Base-by-base conservation (phyloP, 2,888 invertebrate genomes). In the Conchocele bisecta region DNA sequence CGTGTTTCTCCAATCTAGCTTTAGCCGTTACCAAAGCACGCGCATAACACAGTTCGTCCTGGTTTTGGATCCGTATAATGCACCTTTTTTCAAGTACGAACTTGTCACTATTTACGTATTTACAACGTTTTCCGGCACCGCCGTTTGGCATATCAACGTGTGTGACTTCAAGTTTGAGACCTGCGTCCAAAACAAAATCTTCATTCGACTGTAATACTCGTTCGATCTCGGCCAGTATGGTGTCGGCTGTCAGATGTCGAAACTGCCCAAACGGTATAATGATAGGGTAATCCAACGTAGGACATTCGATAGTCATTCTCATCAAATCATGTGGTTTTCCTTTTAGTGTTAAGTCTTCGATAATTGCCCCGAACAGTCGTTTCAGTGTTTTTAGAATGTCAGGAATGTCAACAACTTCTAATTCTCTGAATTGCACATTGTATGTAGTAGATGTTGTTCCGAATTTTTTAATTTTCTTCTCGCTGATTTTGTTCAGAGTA, bases 191-290 rank as follows among this genome's bases (percentile, higher is more conserved):
- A 5, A 35, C 35, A 37, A 54, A 54, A 3, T 54, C 13, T 37
- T 54, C 54, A 17, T 54, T 15, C 3, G 54, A 54, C 20, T 54
- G 54, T 54, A 54, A 26, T 13, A 54, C 54, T 11, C 54, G 20
- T 22, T 54, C 54, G n/a, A 54, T 9, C 22, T 54, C 54, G 5
- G 54, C n/a, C 37, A 54, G 15, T 26, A 54, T 15, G 5, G 35
- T 33, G 20, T 54, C 54, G 11, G 20, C 22, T 9, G 54, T 54
- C 37, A 54, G 26, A 22, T 5, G 11, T 22, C 24, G 15, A 13
- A 5, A 2, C 31, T 24, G 33, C 35, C 17, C 6, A 15, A 57
- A 26, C 15, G 57, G 57, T 6, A 57, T 26, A 41, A 17, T 15
- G 24, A 57, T 57, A 4, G 57, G 57, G 24, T 28, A 57, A 28